Percentiles rank a stretch among this genome's conserved stretches.
Conservation (phyloP, 2,113 vertebrate species). For the Cacatua alba region DNA sequence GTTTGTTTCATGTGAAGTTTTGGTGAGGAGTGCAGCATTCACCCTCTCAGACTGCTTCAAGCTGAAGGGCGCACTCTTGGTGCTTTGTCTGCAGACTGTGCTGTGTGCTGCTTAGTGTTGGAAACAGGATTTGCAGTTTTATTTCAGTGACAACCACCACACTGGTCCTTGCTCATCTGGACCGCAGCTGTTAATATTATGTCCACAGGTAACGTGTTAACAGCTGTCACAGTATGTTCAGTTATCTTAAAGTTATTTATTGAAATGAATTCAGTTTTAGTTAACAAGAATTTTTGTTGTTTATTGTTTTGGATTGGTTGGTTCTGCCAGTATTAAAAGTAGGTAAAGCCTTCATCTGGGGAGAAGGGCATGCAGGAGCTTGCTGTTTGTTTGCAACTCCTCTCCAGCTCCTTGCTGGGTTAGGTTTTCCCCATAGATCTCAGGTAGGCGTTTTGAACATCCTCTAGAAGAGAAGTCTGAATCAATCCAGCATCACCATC, state of each 20-base stretch:
- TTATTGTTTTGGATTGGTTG: rapidly evolving
- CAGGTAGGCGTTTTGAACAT: not conserved
- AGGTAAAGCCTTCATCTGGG: rapidly evolving
- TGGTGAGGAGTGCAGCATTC: not conserved
- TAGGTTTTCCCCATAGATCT: not conserved
- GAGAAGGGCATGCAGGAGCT: rapidly evolving
- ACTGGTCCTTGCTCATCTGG: not conserved
- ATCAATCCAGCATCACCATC: not conserved
- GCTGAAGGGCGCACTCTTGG: too few relatives aligned
- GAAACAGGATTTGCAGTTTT: not conserved
- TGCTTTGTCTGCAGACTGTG: not conserved
- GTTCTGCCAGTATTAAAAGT: not conserved
- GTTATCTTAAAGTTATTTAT: not conserved
- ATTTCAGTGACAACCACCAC: not conserved
- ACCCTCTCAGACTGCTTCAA: not conserved
- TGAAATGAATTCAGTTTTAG: not conserved
- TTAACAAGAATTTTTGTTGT: not conserved
- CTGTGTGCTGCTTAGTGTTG: not conserved
- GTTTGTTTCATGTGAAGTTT: not conserved
- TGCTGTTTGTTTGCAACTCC: not conserved
- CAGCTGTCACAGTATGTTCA: not conserved
- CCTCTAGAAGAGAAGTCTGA: not conserved
- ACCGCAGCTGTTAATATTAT: not conserved
- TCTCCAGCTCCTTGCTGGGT: not conserved
- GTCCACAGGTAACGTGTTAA: not conserved